A percentile compares a stretch with the other conserved stretches of the same genome.
Evolutionary conservation across 1,140 invertebrate species (phyloP).

Genomic region (Sminthurides bifidus): DNA sequence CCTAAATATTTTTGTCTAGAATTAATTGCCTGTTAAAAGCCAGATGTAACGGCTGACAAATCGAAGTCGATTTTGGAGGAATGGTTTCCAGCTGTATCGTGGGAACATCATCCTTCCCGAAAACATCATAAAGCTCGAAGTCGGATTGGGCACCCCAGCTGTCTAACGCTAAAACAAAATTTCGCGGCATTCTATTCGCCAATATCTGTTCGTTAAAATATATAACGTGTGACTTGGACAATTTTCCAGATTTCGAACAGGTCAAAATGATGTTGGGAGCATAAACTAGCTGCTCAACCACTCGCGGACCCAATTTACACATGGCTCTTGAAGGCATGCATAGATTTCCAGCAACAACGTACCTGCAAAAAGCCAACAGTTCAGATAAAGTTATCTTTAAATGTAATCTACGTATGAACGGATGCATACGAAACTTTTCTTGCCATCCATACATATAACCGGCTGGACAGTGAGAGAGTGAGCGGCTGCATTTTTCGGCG

Average conservation of each 20-base stretch:
- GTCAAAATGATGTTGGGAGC: slow-evolving; percentile 9
- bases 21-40: slow-evolving; percentile 7
- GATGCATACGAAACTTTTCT: too few species aligned
- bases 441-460: slow-evolving; percentile 7
- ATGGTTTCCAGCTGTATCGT: background rate
- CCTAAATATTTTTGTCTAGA: too few species aligned
- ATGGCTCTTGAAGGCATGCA: slow-evolving; percentile 12
- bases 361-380: too few species aligned
- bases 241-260: slow-evolving; percentile 16
- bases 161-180: too few species aligned
- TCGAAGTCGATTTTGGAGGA: slow-evolving; percentile 6
- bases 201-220: slow-evolving; percentile 17
- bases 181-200: too few species aligned
- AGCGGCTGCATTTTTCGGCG: slow-evolving; percentile 8
- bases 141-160: too few species aligned
- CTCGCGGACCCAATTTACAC: slow-evolving; percentile 4
- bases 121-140: background rate
- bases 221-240: background rate
- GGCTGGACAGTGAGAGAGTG: slow-evolving; percentile 11
- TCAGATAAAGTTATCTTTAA: too few species aligned
- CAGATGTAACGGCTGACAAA: slow-evolving; percentile 4
- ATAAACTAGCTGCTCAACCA: background rate
- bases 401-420: too few species aligned
- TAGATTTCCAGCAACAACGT: too few species aligned
- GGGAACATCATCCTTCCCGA: background rate